Percentiles rank a stretch among this genome's conserved stretches.
Conservation (phyloP, 2,888 invertebrate genomes). For the Drosophila diplacantha region DNA sequence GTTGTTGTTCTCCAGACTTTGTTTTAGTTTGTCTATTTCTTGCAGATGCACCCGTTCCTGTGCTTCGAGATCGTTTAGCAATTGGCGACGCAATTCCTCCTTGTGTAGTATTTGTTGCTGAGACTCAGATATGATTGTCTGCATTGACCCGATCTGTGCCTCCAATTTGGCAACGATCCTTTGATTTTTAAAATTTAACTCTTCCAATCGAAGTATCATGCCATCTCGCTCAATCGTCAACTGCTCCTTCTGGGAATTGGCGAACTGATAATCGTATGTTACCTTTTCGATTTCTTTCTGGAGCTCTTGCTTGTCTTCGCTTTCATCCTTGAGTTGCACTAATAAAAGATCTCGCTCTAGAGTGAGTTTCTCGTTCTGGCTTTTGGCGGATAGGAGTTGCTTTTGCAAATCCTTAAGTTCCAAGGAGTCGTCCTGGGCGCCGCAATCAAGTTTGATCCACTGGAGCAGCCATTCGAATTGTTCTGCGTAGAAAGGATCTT, state of each 20-base stretch:
- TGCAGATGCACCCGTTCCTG: slow-evolving; percentile 18
- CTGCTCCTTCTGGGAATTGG: background rate
- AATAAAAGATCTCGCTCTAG: slow-evolving; percentile 1
- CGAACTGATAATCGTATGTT: slow-evolving; percentile 2
- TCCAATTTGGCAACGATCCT: background rate
- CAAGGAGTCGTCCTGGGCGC: background rate
- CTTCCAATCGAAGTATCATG: slow-evolving; percentile 2
- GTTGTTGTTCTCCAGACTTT: slow-evolving; percentile 1
- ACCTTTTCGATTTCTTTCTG: background rate
- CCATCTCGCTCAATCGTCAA: slow-evolving; percentile 15
- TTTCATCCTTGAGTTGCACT: background rate
- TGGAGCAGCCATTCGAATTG: slow-evolving; percentile 10
- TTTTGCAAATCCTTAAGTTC: background rate
- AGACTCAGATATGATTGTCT: slow-evolving; percentile 9
- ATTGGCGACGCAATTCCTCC: background rate
- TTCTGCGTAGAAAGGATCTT: background rate
- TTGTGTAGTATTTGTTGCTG: background rate
- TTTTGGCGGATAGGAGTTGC: background rate
- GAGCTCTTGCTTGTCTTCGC: background rate
- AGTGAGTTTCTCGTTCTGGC: background rate
- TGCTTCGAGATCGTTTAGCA: background rate
- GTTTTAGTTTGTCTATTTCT: background rate
- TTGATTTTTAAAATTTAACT: background rate
- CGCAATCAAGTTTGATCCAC: background rate
- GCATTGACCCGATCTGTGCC: slow-evolving; percentile 14